Conservation (phyloP, 2,888 invertebrate species). For the Stenotaenia linearis region DNA sequence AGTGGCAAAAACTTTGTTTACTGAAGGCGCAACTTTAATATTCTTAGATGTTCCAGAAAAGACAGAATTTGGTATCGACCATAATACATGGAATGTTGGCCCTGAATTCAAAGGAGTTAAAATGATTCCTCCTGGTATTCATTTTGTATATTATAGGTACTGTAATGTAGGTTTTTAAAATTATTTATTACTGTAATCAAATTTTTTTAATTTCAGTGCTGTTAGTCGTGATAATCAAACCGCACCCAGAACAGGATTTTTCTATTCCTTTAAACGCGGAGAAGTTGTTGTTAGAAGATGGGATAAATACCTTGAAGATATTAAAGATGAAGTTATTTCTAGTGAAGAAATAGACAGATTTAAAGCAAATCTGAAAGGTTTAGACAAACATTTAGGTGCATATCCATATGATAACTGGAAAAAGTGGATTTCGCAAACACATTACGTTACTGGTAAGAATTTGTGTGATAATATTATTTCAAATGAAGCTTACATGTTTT, state of each 20-base stretch:
- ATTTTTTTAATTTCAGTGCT: conserved; percentile 48
- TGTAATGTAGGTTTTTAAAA: conserved; percentile 41
- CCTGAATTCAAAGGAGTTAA: conserved; percentile 91
- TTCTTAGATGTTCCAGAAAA: conserved; percentile 79
- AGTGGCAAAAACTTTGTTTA: conserved; percentile 63
- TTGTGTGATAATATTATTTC: not conserved
- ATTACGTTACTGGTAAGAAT: conserved; percentile 58
- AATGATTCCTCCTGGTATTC: conserved; percentile 96
- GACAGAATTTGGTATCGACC: conserved; percentile 95
- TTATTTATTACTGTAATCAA: not conserved
- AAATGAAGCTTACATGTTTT: not conserved
- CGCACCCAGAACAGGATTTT: conserved; percentile 74
- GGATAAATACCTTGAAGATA: conserved; percentile 65
- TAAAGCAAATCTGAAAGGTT: conserved; percentile 60
- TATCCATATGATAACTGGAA: conserved; percentile 86
- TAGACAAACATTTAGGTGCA: conserved; percentile 75
- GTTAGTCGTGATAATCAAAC: conserved; percentile 55
- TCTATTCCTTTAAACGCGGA: conserved; percentile 71
- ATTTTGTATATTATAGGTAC: conserved; percentile 83
- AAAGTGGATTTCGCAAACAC: conserved; percentile 74
- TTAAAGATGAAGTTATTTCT: conserved; percentile 51
- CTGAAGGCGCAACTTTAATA: conserved; percentile 73
- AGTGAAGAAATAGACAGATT: conserved; percentile 60
- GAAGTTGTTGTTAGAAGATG: conserved; percentile 85
- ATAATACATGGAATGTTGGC: conserved; percentile 81